Evolutionary conservation across 2,888 invertebrate genomes (phyloP), one percentile per base, ranked within the genome.

Genomic region (Chaetogeoica ovagalla): DNA sequence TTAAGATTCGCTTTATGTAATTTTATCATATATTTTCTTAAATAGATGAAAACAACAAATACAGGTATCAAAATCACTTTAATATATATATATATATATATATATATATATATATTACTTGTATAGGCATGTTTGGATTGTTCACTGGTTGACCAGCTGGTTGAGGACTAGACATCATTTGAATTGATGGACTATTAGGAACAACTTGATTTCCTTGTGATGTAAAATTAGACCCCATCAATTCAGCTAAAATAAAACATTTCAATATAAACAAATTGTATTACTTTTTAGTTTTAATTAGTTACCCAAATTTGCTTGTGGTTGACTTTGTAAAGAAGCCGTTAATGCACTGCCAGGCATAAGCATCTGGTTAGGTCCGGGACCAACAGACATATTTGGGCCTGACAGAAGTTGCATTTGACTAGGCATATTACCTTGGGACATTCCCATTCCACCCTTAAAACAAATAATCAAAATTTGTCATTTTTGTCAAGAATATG

Each of bases 121-220:
- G 79, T 63, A 79, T 62, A 7, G 79, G 63, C 55, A 79, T 71
- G 15, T 79, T 79, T 15, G 79, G 30, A 63, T 71, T 79, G 19
- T 63, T 79, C 8, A 70, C 79, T 17, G 79, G 52, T 79, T 71
- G 79, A 13, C 63, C 79, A 43, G 63, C 15, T 19, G 70, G 52
- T 43, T 79, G 79, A 65, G 79, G 62, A 55, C 43, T 70, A 71
- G 79, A 30, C 79, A 79, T 79, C 71, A 79, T 79, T 79, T 79
- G 79, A 71, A 79, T 63, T 57, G 70, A 62, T 43, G 79, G 63
- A 39, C 30, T 59, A 43, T 71, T 71, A 23, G 69, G 37, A 3
- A 63, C 69, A 15, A 79, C 71, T 30, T 79, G 79, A 71, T 62
- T 70, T 30, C 60, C 37, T 79, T 71, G 79, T n/a, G 79, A 57